Base-by-base conservation (phyloP, 2,888 invertebrate species). In the Acrocyrtus sp. region DNA sequence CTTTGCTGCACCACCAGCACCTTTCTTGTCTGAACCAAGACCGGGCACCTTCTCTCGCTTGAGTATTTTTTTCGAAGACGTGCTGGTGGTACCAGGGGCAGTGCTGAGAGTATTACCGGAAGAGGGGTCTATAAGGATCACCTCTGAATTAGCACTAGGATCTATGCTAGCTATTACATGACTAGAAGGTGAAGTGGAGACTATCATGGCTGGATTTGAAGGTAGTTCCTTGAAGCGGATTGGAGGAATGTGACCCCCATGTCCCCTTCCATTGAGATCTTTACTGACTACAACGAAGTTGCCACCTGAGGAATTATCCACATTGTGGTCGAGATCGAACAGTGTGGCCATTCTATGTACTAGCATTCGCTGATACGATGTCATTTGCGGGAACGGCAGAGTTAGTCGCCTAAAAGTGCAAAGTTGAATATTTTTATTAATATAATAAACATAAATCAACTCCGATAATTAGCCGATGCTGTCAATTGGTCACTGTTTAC, bases 301-400 rank as follows among this genome's bases (percentile, higher is more conserved):
- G 74, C 93, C 94, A 17, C 89, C 88, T 21, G 73, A 60, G 34
- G 70, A 57, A 75, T 91, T 89, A 85, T 97, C 97, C 22, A 96
- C 91, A 83, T 95, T 95, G 84, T 98, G 97, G 65, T 95, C 93
- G 88, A 98, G 90, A 66, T 96, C 95, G 86, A 96, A 97, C 83
- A 93, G 93, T 19, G 95, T 92, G 0, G 97, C 95, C 74, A 94
- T 93, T 34, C 97, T 90, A 84, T 98, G 98, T 1, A 97, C 95
- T 81, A 98, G 85, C 96, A 98, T 96, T 29, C 98, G 90, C 77
- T 96, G 95, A 87, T 98, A 98, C 62, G 96, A 96, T 73, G 95
- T 93, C 92, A 96, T 94, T 83, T 92, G 91, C 19, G 94, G 94
- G 86, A 97, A 96, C 82, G 92, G 92, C 82, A 92, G 91, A 83